Percentiles rank a stretch among this genome's conserved stretches.
phyloP scores from a whole-genome alignment of 2,113 vertebrate species.

The Nanorana parkeri region DNA sequence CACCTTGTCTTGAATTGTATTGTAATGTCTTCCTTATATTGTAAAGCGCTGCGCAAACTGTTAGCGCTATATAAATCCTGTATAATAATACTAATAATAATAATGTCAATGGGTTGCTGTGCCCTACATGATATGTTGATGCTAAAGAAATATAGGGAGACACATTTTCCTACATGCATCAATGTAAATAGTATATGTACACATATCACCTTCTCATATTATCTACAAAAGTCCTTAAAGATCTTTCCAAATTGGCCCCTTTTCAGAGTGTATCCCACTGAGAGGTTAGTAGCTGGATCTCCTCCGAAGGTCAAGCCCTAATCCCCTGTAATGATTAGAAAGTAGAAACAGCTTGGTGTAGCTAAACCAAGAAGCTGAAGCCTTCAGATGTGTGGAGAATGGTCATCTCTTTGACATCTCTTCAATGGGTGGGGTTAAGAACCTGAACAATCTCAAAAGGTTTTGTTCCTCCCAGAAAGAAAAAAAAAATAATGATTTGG shows the following conservation, averaged over 20 bases:
- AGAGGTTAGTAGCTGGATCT: constrained; percentile 14
- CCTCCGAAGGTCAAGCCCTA: constrained; percentile 11
- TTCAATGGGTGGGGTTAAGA: constrained; percentile 9
- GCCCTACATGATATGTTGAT: neutral
- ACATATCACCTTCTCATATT: no score
- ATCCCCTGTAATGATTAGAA: constrained; percentile 22
- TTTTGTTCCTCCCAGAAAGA: neutral
- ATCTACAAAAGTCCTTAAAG: no score
- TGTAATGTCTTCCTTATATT: no score
- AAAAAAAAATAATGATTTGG: neutral
- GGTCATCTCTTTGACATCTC: constrained; percentile 4
- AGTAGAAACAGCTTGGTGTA: constrained; percentile 15
- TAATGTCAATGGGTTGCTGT: neutral
- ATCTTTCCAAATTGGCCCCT: neutral
- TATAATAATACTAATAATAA: no score
- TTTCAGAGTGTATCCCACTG: neutral
- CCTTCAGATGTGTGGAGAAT: neutral
- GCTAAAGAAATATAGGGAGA: no score
- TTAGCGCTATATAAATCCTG: no score
- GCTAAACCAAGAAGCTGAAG: neutral
- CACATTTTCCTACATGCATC: no score
- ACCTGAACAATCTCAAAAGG: neutral
- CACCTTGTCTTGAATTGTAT: no score
- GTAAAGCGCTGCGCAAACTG: no score
- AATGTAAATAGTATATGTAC: no score